Percentiles rank a stretch among this genome's conserved stretches.
These are phyloP conservation scores for Malthinus flaveolus DNA, from an alignment of 2,888 invertebrate species.

Conservation along the genomic window DNA sequence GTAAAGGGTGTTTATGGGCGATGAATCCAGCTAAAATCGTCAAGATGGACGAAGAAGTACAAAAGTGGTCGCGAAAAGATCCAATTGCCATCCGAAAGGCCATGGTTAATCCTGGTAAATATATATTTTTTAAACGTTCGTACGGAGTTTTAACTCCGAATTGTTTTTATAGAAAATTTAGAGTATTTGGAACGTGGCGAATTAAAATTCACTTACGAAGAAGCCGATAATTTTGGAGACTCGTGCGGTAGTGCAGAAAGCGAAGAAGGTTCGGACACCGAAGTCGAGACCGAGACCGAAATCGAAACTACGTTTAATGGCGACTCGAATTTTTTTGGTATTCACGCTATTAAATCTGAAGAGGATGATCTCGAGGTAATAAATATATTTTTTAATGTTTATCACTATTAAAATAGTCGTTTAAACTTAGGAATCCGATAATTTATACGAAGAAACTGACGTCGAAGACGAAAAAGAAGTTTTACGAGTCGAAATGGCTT, in stretches of 20 bases:
- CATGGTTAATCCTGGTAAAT: conserved; percentile 86
- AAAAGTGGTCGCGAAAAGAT: conserved; percentile 96
- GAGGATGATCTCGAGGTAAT: conserved; percentile 62
- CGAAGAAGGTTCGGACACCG: conserved; percentile 65
- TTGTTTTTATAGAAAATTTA: conserved; percentile 65
- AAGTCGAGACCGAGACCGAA: conserved; percentile 55
- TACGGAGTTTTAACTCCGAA: not conserved
- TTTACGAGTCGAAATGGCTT: conserved; percentile 51
- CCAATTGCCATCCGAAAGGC: conserved; percentile 89
- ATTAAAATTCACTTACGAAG: conserved; percentile 72
- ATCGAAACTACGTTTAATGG: conserved; percentile 37
- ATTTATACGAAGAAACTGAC: conserved; percentile 75
- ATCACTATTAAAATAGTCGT: conserved; percentile 8
- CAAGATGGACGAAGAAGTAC: conserved; percentile 98
- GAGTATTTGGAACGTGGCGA: conserved; percentile 85
- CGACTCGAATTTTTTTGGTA: conserved; percentile 59
- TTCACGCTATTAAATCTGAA: conserved; percentile 58
- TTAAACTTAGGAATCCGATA: conserved; percentile 62
- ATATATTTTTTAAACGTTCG: not conserved
- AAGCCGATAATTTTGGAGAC: conserved; percentile 56
- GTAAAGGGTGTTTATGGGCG: conserved; percentile 93
- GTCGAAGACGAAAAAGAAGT: conserved; percentile 64
- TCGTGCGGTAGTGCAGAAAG: conserved; percentile 68
- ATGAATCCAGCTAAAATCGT: conserved; percentile 93
- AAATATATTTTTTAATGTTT: not conserved